These are phyloP conservation scores for Carcinoscorpius rotundicauda DNA, from an alignment of 1,140 invertebrate genomes.

Conservation along the genomic window DNA sequence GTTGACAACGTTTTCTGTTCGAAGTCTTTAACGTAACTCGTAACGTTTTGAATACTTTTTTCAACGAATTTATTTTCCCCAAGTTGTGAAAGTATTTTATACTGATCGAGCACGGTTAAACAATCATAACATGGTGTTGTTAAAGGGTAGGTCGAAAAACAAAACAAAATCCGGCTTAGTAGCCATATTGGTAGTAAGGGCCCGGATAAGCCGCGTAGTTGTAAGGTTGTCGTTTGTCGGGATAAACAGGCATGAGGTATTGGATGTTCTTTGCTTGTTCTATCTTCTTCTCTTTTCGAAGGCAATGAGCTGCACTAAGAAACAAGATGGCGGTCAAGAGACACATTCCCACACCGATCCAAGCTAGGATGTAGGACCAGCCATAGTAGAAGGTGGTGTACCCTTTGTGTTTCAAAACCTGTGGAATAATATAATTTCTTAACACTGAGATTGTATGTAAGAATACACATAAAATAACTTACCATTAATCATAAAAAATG, in stretches of 20 bases:
- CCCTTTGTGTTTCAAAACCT: slow-evolving; percentile 68
- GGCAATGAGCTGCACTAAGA: slow-evolving; percentile 80
- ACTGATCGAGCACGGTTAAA: too few species aligned
- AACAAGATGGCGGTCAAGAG: slow-evolving; percentile 79
- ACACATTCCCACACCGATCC: slow-evolving; percentile 81
- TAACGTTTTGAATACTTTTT: too few species aligned
- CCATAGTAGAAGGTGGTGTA: slow-evolving; percentile 70
- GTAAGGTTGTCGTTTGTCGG: slow-evolving; percentile 76
- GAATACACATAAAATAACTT: too few species aligned
- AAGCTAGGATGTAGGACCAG: slow-evolving; percentile 90
- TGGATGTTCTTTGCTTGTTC: slow-evolving; percentile 94
- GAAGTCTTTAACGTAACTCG: too few species aligned
- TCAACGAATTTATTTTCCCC: too few species aligned
- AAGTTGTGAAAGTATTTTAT: too few species aligned
- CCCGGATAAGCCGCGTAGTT: slow-evolving; percentile 67
- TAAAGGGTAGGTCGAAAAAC: too few species aligned
- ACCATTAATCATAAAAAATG: too few species aligned
- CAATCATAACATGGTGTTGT: too few species aligned
- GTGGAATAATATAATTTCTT: slow-evolving; percentile 16
- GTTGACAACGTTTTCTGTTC: too few species aligned
- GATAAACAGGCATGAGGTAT: slow-evolving; percentile 94
- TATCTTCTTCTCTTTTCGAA: slow-evolving; percentile 76
- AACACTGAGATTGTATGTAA: too few species aligned
- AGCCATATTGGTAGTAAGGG: slow-evolving; percentile 70
- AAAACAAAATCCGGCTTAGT: too few species aligned